A percentile compares a stretch with the other conserved stretches of the same genome.
These are phyloP conservation scores for Chromobotia macracanthus DNA, from an alignment of 2,797 vertebrate genomes.

Conservation along the genomic window DNA sequence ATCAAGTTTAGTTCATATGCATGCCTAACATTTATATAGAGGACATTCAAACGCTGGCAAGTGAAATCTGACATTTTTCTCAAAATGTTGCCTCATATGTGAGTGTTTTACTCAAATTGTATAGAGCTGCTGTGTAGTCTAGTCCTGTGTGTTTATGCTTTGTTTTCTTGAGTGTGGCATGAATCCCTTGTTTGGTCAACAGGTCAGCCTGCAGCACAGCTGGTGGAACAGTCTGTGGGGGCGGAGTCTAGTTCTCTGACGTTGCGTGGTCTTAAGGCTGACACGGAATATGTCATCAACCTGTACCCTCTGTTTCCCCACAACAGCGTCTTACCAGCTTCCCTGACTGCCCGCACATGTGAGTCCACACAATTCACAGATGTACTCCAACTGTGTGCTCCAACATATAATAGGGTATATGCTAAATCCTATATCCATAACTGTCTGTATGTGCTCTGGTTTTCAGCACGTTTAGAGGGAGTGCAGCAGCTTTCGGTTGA, in stretches of 20 bases:
- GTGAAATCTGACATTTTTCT: too few species aligned
- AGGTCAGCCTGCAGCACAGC: conserved; percentile 70
- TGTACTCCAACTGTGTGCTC: neutral
- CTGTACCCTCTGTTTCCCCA: conserved; percentile 79
- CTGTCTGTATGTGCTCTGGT: conserved; percentile 2
- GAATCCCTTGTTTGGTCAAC: conserved; percentile 33
- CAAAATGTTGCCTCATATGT: too few species aligned
- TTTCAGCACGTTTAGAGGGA: conserved; percentile 77
- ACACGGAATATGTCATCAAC: conserved; percentile 85
- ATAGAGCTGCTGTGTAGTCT: too few species aligned
- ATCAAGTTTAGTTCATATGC: too few species aligned
- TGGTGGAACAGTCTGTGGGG: conserved; percentile 77
- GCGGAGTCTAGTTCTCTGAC: conserved; percentile 74
- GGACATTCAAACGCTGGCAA: too few species aligned
- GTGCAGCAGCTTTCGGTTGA: conserved; percentile 82
- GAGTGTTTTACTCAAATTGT: too few species aligned
- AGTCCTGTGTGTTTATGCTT: neutral
- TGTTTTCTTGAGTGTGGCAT: conserved; percentile 13
- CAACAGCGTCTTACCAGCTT: conserved; percentile 70
- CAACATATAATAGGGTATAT: neutral
- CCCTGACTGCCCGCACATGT: conserved; percentile 83
- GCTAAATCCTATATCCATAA: neutral
- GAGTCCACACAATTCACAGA: conserved; percentile 64
- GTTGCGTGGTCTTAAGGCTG: conserved; percentile 78
- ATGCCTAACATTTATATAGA: too few species aligned